Evolutionary conservation across 2,888 invertebrate species (phyloP), one percentile per base, ranked within the genome.

Genomic region (Nephrotoma guestfalica): DNA sequence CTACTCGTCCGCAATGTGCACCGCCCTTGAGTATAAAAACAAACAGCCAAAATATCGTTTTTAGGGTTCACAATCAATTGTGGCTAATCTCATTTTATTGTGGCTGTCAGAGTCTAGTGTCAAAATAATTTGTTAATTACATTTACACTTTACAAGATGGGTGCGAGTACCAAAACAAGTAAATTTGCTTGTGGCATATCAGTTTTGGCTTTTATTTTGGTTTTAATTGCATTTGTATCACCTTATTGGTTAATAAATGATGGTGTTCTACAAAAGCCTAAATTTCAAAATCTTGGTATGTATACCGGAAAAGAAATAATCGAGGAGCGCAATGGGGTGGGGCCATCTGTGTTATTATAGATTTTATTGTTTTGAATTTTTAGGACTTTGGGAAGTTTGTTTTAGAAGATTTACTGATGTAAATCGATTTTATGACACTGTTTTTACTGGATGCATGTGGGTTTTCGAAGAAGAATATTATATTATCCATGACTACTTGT

Each of bases 391-490:
- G 99, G 96, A 97, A 91, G 97, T 97, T 4, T 99, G 99, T 90
- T 97, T 99, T 89, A 94, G 95, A 89, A 94, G 96, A 84, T 98
- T 97, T 90, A 95, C 96, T 91, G 98, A 98, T 90, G 94, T 96
- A 4, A 95, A 96, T 88, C 95, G 96, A 88, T 94, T 95, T 91
- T 98, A 98, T 91, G 97, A 98, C 89, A 95, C 94, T 5, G 93
- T 93, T 86, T 97, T 97, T 89, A 93, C 93, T 15, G 97, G 97
- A 0, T 99, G 99, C 90, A 97, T 97, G 96, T 99, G 98, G 98
- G 96, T 99, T 87, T 98, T 98, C 90, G 97, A 98, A 91, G 98
- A 98, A 91, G 98, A 99, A 92, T 98, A 97, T 91, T 97, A 98
- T 90, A 98, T 98, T 87, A 97, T 99, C 88, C 96, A 97, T 89